Percentiles rank a stretch among this genome's conserved stretches.
These are phyloP conservation scores for Burhinus oedicnemus DNA, from an alignment of 2,113 vertebrate genomes.

Conservation along the genomic window DNA sequence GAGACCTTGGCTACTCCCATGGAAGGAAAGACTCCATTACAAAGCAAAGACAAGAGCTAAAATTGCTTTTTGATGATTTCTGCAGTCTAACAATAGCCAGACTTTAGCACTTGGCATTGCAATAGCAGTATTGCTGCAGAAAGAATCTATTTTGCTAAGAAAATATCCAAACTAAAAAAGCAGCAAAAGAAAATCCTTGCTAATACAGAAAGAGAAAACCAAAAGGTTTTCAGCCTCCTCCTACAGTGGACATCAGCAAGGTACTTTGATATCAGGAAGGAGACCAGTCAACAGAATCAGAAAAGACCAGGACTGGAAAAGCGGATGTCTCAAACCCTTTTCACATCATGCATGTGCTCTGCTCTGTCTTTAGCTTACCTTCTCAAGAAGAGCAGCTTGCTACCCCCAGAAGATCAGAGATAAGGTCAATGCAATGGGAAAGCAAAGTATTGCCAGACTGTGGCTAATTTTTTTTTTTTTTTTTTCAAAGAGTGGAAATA, in stretches of 20 bases:
- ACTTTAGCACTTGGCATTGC: neutral
- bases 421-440: neutral
- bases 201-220: neutral
- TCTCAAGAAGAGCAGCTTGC: neutral
- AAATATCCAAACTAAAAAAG: neutral
- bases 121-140: neutral
- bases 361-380: neutral
- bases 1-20: neutral
- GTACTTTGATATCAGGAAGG: neutral
- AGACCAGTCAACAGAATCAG: neutral
- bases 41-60: neutral
- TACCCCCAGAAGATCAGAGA: neutral
- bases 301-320: neutral
- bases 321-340: neutral
- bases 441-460: neutral
- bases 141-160: neutral
- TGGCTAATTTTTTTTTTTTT: neutral
- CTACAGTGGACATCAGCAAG: neutral
- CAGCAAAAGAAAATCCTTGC: neutral
- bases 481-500: slow-evolving; percentile 18
- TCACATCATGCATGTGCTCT: rapidly evolving
- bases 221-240: neutral
- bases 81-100: neutral
- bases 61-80: neutral
- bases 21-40: neutral